Evolutionary conservation across 2,888 invertebrate genomes (phyloP).

Genomic region (Tenthredo mesomela): DNA sequence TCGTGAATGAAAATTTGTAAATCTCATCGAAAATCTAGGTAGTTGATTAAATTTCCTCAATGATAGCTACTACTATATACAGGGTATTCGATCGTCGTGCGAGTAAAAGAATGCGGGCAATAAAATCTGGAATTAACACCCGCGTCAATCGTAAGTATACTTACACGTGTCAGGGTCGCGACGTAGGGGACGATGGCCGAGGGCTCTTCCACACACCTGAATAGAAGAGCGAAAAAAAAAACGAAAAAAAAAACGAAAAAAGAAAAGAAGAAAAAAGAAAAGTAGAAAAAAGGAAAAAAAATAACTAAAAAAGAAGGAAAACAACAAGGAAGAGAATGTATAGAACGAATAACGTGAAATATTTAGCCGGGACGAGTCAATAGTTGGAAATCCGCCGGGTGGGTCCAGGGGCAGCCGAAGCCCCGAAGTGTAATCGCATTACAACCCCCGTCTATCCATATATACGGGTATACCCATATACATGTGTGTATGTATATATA

Average conservation of each 20-base stretch:
- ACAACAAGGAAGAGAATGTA: neutral
- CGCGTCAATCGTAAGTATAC: conserved; percentile 21
- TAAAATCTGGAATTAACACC: conserved; percentile 39
- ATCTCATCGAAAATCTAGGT: too few species aligned
- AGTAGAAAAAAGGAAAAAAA: neutral
- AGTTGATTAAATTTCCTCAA: too few species aligned
- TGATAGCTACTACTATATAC: too few species aligned
- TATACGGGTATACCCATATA: neutral
- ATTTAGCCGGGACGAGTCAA: conserved; percentile 69
- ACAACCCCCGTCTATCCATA: conserved; percentile 61
- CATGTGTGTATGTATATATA: neutral
- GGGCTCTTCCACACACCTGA: neutral
- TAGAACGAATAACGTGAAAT: conserved; percentile 58
- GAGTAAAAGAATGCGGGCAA: neutral
- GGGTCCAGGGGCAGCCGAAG: conserved; percentile 75
- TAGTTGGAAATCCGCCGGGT: conserved; percentile 71
- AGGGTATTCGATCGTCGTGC: neutral
- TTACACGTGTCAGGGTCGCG: conserved; percentile 47
- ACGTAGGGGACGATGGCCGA: neutral
- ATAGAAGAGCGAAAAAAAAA: neutral
- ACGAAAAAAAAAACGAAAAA: neutral
- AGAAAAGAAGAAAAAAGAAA: neutral
- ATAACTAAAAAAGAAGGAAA: neutral
- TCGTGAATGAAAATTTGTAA: too few species aligned
- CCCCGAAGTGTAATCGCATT: conserved; percentile 76